These are phyloP conservation scores for Ataeniobius toweri DNA, from an alignment of 2,797 vertebrate genomes.

Conservation along the genomic window DNA sequence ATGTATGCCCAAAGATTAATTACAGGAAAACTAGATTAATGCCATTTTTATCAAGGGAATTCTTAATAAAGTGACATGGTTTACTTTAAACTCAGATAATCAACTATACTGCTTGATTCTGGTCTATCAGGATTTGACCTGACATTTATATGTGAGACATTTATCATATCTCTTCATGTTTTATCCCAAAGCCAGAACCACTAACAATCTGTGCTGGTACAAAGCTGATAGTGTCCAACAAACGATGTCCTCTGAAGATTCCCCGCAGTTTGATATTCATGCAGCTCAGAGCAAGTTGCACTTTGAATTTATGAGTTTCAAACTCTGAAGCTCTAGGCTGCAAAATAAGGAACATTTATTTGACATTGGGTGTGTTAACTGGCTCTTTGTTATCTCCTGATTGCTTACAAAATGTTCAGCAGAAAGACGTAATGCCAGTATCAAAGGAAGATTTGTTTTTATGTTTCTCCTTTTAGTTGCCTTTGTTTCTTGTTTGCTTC, in stretches of 20 bases:
- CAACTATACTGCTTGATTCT: background rate
- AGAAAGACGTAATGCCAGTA: background rate
- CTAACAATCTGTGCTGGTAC: conserved; percentile 27
- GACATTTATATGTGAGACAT: conserved; percentile 22
- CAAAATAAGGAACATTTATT: conserved; percentile 50
- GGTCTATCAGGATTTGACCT: conserved; percentile 9
- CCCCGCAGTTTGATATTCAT: conserved; percentile 28
- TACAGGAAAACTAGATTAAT: background rate
- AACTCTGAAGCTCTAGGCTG: conserved; percentile 29
- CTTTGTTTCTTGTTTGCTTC: background rate
- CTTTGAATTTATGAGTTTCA: conserved; percentile 57
- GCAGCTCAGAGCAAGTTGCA: conserved; percentile 29
- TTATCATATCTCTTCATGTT: conserved; percentile 30
- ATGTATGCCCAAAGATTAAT: background rate
- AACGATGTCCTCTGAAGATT: conserved; percentile 34
- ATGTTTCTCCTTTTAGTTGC: background rate
- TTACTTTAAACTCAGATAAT: background rate
- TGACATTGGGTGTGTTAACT: conserved; percentile 41
- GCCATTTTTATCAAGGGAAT: background rate
- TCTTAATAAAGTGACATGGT: background rate
- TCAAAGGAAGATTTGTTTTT: background rate
- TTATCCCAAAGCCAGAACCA: conserved; percentile 25
- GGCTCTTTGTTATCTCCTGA: conserved; percentile 49
- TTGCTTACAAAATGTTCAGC: conserved; percentile 28
- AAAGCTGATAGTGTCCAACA: conserved; percentile 36